Conservation (phyloP, 1,140 invertebrate genomes). For the Amphibalanus amphitrite region DNA sequence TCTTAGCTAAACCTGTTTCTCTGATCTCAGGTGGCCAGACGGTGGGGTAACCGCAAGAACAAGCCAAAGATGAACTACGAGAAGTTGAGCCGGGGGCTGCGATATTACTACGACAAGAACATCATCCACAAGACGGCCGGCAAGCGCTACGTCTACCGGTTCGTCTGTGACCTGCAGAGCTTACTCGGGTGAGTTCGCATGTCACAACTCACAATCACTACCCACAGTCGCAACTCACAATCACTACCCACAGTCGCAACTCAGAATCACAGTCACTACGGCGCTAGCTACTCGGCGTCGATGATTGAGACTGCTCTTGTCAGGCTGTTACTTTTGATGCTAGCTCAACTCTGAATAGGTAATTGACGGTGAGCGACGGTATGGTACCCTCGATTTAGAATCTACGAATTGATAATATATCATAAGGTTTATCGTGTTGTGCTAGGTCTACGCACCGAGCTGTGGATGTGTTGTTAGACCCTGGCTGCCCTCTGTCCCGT, state of each 20-base stretch:
- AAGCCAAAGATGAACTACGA: conserved; percentile 99
- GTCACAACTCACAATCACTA: not conserved
- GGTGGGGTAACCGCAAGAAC: conserved; percentile 94
- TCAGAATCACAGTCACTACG: not conserved
- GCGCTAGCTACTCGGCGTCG: not conserved
- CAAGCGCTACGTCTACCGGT: conserved; percentile 94
- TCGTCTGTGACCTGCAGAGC: conserved; percentile 90
- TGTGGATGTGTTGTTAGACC: no score
- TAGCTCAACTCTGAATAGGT: no score
- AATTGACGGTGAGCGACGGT: no score
- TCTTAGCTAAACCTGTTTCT: no score
- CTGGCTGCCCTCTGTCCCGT: no score
- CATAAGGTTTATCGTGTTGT: no score
- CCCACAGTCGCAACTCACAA: not conserved
- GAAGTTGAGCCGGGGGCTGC: conserved; percentile 82
- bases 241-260: not conserved
- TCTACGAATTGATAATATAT: no score
- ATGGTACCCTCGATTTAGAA: no score
- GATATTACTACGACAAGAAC: conserved; percentile 98
- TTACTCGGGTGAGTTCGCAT: conserved; percentile 51
- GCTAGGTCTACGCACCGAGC: no score
- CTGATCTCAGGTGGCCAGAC: conserved; percentile 48
- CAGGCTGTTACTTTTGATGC: not conserved
- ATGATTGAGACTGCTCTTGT: not conserved
- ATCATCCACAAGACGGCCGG: conserved; percentile 97